A percentile compares a stretch with the other conserved stretches of the same genome.
phyloP scores from a whole-genome alignment of 1,140 invertebrate species.

The Mizuhopecten yessoensis region DNA sequence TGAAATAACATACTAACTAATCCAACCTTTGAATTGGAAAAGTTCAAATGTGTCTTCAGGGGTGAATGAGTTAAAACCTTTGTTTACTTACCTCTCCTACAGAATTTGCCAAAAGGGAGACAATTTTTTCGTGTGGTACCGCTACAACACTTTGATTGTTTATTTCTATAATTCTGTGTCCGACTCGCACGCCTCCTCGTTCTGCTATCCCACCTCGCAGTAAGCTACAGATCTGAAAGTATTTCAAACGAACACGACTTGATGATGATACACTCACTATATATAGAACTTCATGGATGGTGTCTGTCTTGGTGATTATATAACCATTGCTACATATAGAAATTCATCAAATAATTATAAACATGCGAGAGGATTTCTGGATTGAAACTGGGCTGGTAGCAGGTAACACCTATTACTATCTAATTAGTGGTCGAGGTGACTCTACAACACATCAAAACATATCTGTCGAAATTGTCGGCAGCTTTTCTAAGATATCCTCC shows the following conservation, averaged over 20 bases:
- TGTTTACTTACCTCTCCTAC: constrained; percentile 98
- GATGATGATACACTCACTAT: too few species aligned
- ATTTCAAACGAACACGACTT: constrained; percentile 45
- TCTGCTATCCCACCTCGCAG: constrained; percentile 99
- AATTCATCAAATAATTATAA: too few species aligned
- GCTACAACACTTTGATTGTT: constrained; percentile 99
- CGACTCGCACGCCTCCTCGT: constrained; percentile 98
- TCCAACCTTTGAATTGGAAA: too few species aligned
- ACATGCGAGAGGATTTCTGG: too few species aligned
- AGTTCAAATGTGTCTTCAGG: too few species aligned
- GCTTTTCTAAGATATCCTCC: too few species aligned
- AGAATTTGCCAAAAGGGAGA: constrained; percentile 98
- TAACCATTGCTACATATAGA: too few species aligned
- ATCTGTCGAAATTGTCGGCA: background rate
- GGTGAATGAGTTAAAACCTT: too few species aligned
- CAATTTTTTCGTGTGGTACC: constrained; percentile 99
- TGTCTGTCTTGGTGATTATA: too few species aligned
- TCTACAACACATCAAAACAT: background rate
- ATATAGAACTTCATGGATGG: too few species aligned
- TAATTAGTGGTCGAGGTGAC: background rate
- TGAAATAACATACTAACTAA: too few species aligned
- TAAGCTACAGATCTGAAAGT: constrained; percentile 95
- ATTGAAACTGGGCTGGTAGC: too few species aligned
- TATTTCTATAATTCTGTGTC: constrained; percentile 99
- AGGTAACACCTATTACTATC: background rate